Percentiles rank a stretch among this genome's conserved stretches.
These are phyloP conservation scores for Strigamia maritima DNA, from an alignment of 2,888 invertebrate genomes.

Conservation along the genomic window DNA sequence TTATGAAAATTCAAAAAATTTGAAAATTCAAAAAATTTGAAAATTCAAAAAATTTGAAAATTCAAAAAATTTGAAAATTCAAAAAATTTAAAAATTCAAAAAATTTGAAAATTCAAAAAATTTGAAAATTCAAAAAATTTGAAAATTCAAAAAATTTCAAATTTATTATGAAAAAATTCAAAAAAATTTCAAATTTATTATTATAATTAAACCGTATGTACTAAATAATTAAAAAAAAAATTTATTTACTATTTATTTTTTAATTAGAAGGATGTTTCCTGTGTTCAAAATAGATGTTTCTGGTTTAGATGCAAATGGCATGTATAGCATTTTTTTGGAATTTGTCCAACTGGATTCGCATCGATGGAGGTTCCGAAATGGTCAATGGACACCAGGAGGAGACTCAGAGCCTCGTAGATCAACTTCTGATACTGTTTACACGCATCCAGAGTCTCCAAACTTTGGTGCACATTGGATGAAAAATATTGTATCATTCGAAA, in stretches of 20 bases:
- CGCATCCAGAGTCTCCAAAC: conserved; percentile 89
- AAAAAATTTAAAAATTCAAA: too few species aligned
- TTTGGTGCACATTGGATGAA: conserved; percentile 96
- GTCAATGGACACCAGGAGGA: conserved; percentile 91
- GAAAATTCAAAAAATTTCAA: too few species aligned
- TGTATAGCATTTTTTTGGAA: conserved; percentile 90
- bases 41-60: too few species aligned
- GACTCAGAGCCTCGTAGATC: conserved; percentile 95
- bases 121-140: too few species aligned
- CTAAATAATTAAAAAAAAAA: too few species aligned
- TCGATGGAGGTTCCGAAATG: conserved; percentile 95
- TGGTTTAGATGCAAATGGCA: conserved; percentile 87
- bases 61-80: too few species aligned
- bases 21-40: too few species aligned
- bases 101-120: too few species aligned
- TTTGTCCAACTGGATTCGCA: conserved; percentile 89
- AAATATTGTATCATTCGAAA: conserved; percentile 86
- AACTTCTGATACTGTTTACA: conserved; percentile 85
- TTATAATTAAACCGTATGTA: too few species aligned
- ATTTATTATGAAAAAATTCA: too few species aligned
- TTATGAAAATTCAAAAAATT: too few species aligned
- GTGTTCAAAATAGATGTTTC: conserved; percentile 89
- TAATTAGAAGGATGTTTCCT: conserved; percentile 89
- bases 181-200: too few species aligned
- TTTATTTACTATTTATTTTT: conserved; percentile 20